Evolutionary conservation across 2,797 vertebrate species (phyloP), one percentile per base, ranked within the genome.

Genomic region (Peromyscus aztecus): DNA sequence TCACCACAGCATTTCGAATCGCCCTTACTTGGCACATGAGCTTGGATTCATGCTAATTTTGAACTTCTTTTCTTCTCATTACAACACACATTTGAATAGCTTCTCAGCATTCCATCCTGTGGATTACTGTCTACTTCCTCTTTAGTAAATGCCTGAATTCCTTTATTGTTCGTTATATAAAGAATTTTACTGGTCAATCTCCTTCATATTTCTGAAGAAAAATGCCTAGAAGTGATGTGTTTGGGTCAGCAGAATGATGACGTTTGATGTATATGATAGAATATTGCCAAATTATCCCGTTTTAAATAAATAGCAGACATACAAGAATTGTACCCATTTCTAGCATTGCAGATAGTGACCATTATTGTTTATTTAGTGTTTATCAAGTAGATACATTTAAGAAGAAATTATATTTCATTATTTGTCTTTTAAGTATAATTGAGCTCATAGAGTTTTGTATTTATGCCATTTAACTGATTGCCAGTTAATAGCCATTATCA

Each of bases 21-120:
- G 63, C 2, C 61, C 14, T 52, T 4, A 76, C 86, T 95, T 90
- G 49, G 63, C 43, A 76, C 23, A 55, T 88, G 84, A 76, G 75
- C 46, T 59, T 89, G 11, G 10, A 6, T 67, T 82, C 78, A 63
- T 87, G 11, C 87, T 83, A 67, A 21, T 40, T 91, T 84, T 21
- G 55, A 93, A 94, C 29, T 89, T 90, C 4, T 82, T 92, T 88
- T 75, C n/a, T 82, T 91, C 37, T 14, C n/a, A 90, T 93, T 90
- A 57, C 2, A 89, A n/a, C 7, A 73, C 0, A 24, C 2, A 29
- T 84, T 90, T 89, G 75, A 80, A 34, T 52, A n/a, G 12, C 19
- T 34, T 94, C 24, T 93, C 49, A 80, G 5, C 27, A 59, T 80
- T 88, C 10, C 34, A 17, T 69, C 52, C 7, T 93, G 27, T 80